Percentiles rank a stretch among this genome's conserved stretches.
Evolutionary conservation across 2,797 vertebrate species (phyloP).

Genomic region (Lycodopsis pacificus): DNA sequence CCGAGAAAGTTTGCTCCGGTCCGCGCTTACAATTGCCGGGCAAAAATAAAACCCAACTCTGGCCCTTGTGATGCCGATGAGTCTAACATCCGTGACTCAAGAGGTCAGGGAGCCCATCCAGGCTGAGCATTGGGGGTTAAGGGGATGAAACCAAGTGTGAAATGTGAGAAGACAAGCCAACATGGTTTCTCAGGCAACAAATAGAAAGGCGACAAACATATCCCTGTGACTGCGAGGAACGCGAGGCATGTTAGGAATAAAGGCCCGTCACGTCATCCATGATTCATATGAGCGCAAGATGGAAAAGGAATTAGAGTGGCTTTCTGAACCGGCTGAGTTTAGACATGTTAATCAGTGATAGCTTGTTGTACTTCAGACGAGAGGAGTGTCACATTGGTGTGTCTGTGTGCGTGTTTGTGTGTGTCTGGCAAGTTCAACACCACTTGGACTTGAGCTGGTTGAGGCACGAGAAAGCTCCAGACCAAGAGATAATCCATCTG

Average conservation of each 20-base stretch:
- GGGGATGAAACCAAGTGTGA: constrained; percentile 84
- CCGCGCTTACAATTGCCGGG: constrained; percentile 42
- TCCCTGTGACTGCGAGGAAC: constrained; percentile 62
- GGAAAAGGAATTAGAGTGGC: constrained; percentile 64
- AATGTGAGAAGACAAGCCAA: constrained; percentile 84
- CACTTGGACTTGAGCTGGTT: constrained; percentile 69
- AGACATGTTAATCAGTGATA: constrained; percentile 82
- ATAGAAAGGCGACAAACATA: constrained; percentile 79
- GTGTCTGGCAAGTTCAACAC: constrained; percentile 61
- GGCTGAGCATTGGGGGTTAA: constrained; percentile 75
- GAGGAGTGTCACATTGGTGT: constrained; percentile 48
- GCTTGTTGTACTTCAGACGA: constrained; percentile 77
- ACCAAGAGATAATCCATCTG: constrained; percentile 83
- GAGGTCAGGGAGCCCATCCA: constrained; percentile 74
- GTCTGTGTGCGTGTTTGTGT: constrained; percentile 28
- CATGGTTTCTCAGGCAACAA: constrained; percentile 84
- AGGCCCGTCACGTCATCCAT: constrained; percentile 52
- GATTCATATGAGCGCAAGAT: constrained; percentile 61
- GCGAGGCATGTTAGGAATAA: constrained; percentile 67
- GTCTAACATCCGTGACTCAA: constrained; percentile 78
- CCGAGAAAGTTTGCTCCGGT: constrained; percentile 24
- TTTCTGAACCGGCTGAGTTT: constrained; percentile 71
- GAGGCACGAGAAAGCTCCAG: constrained; percentile 64
- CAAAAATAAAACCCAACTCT: constrained; percentile 54
- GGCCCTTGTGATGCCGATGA: constrained; percentile 67